These are phyloP conservation scores for Orientallactaga bullata DNA, from an alignment of 2,113 vertebrate species.

Conservation along the genomic window DNA sequence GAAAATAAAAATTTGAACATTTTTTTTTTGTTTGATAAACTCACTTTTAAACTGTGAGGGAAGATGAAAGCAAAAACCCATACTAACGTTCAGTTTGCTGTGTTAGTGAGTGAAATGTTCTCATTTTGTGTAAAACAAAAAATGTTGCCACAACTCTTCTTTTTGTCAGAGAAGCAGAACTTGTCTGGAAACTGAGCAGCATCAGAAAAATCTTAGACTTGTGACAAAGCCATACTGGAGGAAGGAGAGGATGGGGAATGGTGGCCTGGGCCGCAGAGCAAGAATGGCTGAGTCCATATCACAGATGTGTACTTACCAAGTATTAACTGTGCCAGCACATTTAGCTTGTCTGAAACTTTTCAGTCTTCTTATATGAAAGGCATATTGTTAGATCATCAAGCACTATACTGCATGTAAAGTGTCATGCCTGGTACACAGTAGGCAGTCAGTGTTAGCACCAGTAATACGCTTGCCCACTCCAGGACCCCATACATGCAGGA, in stretches of 20 bases:
- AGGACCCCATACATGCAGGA: background rate
- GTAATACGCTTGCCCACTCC: background rate
- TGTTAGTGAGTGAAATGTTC: constrained; percentile 56
- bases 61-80: constrained; percentile 50
- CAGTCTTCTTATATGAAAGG: background rate
- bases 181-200: constrained; percentile 10
- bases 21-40: constrained; percentile 65
- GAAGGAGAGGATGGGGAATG: background rate
- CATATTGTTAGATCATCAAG: background rate
- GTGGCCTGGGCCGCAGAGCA: background rate
- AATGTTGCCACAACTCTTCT: constrained; percentile 24
- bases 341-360: background rate
- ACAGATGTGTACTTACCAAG: background rate
- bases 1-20: constrained; percentile 25
- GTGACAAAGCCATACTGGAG: background rate
- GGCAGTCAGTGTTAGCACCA: background rate
- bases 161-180: constrained; percentile 26
- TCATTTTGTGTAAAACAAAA: constrained; percentile 24
- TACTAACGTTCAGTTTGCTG: constrained; percentile 47
- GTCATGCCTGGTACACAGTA: background rate
- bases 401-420: background rate
- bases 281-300: background rate
- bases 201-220: background rate
- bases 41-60: constrained; percentile 69
- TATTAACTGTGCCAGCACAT: background rate